Conservation (phyloP, 1,140 invertebrate species). For the Bilobella aurantiaca region DNA sequence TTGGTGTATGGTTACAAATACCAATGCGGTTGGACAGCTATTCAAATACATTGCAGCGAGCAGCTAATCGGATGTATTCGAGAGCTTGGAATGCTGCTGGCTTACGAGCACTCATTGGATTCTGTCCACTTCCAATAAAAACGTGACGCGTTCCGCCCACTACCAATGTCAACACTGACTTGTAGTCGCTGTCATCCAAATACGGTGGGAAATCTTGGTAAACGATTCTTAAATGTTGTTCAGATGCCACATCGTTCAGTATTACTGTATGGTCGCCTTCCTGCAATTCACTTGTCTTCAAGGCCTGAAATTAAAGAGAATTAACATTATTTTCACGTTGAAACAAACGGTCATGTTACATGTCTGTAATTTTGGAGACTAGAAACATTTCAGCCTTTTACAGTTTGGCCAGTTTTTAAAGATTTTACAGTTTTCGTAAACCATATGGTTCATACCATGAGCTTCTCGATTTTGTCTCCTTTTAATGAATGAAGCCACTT, state of each 20-base stretch:
- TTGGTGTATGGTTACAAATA: too few relatives aligned
- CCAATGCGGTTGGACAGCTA: background rate
- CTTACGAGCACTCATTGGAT: background rate
- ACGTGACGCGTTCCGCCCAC: background rate
- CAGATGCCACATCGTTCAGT: background rate
- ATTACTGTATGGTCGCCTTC: background rate
- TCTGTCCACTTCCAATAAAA: background rate
- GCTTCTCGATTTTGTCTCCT: constrained; percentile 13
- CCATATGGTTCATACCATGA: constrained; percentile 8
- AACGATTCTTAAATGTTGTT: background rate
- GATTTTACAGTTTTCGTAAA: background rate
- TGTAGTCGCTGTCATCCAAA: background rate
- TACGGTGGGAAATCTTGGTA: background rate
- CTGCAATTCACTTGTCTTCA: background rate
- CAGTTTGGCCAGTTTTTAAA: constrained; percentile 13
- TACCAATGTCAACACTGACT: background rate
- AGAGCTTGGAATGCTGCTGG: background rate
- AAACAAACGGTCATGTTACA: background rate
- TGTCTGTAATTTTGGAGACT: too few relatives aligned
- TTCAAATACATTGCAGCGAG: background rate
- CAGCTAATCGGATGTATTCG: background rate
- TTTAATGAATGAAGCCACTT: constrained; percentile 18
- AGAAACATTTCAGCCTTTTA: constrained; percentile 19
- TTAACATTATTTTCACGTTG: background rate
- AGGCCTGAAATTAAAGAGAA: background rate